Evolutionary conservation across 2,113 vertebrate genomes (phyloP), one percentile per base, ranked within the genome.

Genomic region (Coptodon rendalli): DNA sequence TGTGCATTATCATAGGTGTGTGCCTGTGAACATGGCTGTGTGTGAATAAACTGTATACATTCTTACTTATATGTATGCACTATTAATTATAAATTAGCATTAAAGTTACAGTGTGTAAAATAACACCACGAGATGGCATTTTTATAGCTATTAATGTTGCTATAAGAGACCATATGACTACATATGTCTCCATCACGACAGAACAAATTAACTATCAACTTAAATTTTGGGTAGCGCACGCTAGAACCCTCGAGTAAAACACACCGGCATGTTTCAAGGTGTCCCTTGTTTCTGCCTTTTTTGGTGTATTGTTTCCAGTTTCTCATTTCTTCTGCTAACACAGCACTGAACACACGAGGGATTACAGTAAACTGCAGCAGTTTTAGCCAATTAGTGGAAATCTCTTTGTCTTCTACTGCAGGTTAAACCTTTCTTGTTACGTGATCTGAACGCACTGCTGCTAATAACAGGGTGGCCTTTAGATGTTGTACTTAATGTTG

Each of bases 331-430:
- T 78, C 45, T 52, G 27, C 73, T 78, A 52, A 52, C 73, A 52
- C 17, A 52, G 27, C 73, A n/a, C 73, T 78, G 45, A 52, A 52
- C 27, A 78, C 73, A 78, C 7, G 48, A 34, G 73, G 73, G 73
- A 78, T 52, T 52, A 52, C 45, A 78, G 73, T 52, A 78, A 78
- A 78, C 45, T 78, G 27, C 45, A 52, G 43, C 17, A 78, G 73
- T 78, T 78, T 78, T n/a, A 78, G 73, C 73, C 73, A 78, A 78
- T 34, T 78, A 52, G 27, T 78, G 45, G 48, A 78, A 78, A 12
- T 52, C 45, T 52, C 45, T 52, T 78, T 78, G 24, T 78, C 73
- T 52, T 78, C 43, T 52, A 52, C 73, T 52, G 45, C 27, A 52
- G 45, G 45, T 78, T 78, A 76, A 50, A 76, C 43, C 71, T 48